These are phyloP conservation scores for Melopsittacus undulatus DNA, from an alignment of 2,797 vertebrate species.

Conservation along the genomic window DNA sequence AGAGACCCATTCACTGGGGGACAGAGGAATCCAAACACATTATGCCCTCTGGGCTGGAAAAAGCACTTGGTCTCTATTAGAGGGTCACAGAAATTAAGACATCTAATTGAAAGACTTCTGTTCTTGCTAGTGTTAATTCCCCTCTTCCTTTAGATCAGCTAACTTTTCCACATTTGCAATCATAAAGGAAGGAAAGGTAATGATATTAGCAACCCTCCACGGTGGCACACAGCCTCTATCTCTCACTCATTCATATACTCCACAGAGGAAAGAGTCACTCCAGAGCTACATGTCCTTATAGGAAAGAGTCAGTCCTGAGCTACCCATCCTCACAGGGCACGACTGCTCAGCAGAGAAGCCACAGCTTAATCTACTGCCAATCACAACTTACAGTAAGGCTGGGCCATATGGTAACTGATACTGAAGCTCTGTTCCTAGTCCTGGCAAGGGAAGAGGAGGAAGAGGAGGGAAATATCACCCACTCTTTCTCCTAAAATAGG, in stretches of 20 bases:
- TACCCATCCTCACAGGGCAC: not conserved
- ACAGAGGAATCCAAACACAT: not conserved
- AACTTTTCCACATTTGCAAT: not conserved
- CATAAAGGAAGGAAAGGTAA: not conserved
- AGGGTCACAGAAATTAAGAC: not conserved
- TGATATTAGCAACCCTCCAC: not conserved
- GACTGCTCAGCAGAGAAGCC: not conserved
- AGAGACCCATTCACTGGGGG: not conserved
- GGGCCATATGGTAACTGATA: not conserved
- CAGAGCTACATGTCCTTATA: not conserved
- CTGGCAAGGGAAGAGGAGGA: conserved; percentile 16
- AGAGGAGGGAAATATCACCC: conserved; percentile 5
- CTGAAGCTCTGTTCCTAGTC: not conserved
- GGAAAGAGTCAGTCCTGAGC: not conserved
- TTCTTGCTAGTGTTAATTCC: not conserved
- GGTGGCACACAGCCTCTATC: not conserved
- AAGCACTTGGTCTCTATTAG: not conserved
- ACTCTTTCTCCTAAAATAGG: conserved; percentile 41
- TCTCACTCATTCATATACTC: not conserved
- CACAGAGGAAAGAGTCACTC: not conserved
- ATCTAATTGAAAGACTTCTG: not conserved
- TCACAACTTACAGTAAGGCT: not conserved
- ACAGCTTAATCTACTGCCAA: not conserved
- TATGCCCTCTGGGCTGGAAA: not conserved
- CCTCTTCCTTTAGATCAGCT: not conserved